Evolutionary conservation across 2,888 invertebrate species (phyloP).

Genomic region (Tribolium freemani): DNA sequence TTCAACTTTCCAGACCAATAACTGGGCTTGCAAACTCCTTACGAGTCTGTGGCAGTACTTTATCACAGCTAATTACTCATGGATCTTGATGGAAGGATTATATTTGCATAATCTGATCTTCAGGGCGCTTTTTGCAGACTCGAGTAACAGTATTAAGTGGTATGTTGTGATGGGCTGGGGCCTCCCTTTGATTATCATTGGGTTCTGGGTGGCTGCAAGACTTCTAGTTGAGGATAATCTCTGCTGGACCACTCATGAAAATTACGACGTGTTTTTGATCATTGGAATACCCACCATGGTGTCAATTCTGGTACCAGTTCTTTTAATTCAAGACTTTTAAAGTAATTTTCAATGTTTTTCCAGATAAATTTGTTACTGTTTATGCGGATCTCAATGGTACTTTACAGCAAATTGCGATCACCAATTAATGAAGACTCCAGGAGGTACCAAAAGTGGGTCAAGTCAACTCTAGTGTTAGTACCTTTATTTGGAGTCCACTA

Average conservation of each 20-base stretch:
- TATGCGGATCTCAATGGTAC: constrained; percentile 75
- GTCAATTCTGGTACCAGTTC: constrained; percentile 72
- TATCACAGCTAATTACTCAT: constrained; percentile 78
- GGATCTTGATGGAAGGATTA: constrained; percentile 81
- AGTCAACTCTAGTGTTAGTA: constrained; percentile 77
- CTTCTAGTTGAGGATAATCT: constrained; percentile 72
- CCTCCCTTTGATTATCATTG: constrained; percentile 73
- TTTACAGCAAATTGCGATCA: constrained; percentile 73
- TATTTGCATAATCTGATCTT: constrained; percentile 80
- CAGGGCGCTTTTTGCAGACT: constrained; percentile 77
- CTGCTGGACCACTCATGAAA: constrained; percentile 76
- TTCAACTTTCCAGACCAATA: constrained; percentile 65
- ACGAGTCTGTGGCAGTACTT: constrained; percentile 78
- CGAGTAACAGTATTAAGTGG: constrained; percentile 72
- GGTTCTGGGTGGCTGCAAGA: constrained; percentile 74
- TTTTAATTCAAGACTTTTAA: neutral
- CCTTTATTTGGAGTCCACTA: constrained; percentile 81
- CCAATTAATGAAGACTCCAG: constrained; percentile 73
- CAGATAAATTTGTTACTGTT: constrained; percentile 78
- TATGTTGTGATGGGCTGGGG: constrained; percentile 80
- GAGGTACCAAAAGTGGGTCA: constrained; percentile 77
- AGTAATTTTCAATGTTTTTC: constrained; percentile 51
- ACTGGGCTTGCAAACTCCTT: constrained; percentile 77
- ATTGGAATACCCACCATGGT: constrained; percentile 74
- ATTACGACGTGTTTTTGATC: constrained; percentile 71